Conservation (phyloP, 2,888 invertebrate species). For the Malthinus seriepunctatus region DNA sequence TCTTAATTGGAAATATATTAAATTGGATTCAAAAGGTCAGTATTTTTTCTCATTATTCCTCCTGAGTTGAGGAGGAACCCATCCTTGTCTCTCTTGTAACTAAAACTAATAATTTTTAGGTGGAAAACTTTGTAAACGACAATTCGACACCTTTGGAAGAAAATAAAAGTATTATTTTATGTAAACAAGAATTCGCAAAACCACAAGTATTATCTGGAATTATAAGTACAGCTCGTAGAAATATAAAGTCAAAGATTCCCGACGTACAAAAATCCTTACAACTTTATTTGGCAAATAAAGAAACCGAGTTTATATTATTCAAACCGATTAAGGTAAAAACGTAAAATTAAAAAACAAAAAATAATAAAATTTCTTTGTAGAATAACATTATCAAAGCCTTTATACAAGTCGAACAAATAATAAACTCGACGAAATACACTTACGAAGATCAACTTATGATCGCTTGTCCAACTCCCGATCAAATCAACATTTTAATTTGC, state of each 20-base stretch:
- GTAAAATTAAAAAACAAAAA: constrained; percentile 15
- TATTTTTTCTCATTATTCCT: not conserved
- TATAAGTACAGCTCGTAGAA: constrained; percentile 76
- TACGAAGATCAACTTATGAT: constrained; percentile 83
- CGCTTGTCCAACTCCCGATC: constrained; percentile 91
- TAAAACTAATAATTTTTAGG: constrained; percentile 20
- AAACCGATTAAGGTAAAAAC: constrained; percentile 81
- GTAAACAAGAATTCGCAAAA: constrained; percentile 57
- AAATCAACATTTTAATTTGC: constrained; percentile 85
- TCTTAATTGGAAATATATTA: constrained; percentile 75
- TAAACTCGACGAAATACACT: constrained; percentile 74
- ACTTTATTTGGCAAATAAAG: constrained; percentile 92
- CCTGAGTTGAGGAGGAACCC: too few relatives aligned
- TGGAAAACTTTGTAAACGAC: constrained; percentile 31
- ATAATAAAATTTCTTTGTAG: constrained; percentile 52
- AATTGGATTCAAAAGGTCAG: constrained; percentile 75
- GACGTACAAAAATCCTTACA: constrained; percentile 88
- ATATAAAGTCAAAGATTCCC: constrained; percentile 79
- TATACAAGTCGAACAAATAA: constrained; percentile 78
- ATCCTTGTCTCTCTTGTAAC: too few relatives aligned
- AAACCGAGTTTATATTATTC: constrained; percentile 96
- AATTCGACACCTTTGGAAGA: constrained; percentile 10
- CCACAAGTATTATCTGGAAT: constrained; percentile 73
- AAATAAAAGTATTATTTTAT: constrained; percentile 6
- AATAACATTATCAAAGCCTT: constrained; percentile 89